Base-by-base conservation (phyloP, 2,888 invertebrate genomes). In the Sinohyriopsis cumingii region DNA sequence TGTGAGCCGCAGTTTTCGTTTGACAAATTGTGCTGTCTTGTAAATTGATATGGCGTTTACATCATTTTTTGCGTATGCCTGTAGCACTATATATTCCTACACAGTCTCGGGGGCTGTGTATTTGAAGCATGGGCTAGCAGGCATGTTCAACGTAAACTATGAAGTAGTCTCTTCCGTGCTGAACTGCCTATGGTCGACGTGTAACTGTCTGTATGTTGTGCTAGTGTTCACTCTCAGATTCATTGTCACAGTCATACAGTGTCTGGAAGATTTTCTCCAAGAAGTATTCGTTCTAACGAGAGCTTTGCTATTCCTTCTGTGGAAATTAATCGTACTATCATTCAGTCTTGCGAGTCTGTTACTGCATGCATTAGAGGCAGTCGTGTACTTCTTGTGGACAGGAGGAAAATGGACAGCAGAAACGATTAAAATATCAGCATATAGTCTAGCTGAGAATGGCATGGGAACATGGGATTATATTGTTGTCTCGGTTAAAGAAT, bases 251-350 rank as follows among this genome's bases (percentile, higher is more conserved):
- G 45, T 76, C 33, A 12, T 76, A 15, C 68, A 72, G 9, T 74
- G 74, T 61, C 25, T 78, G 15, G 28, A 71, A 20, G 80, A 82
- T 24, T 82, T 82, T 72, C 15, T 75, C 2, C 53, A 67, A 28
- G 80, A 80, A 63, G 68, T 76, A 5, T 28, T 67, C n/a, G 77
- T 78, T 59, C 77, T 82, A 62, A 15, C 68, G 12, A 59, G 71
- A 28, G 82, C 78, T 15, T 57, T 82, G 19, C 20, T 78, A 5
- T 68, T 75, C 61, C 65, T 82, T 28, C 24, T 80, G 9, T 80
- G 82, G 82, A 82, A 80, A 56, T 66, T 82, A 45, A 19, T 73
- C 7, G 24, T 79, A n/a, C 68, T 82, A 18, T 20, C 80, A 3
- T 70, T 69, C 12, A 78, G 75, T 64, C 59, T 80, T 22, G 53